Evolutionary conservation across 2,797 vertebrate genomes (phyloP), one percentile per base, ranked within the genome.

Genomic region (Hypotaenidia okinawae): DNA sequence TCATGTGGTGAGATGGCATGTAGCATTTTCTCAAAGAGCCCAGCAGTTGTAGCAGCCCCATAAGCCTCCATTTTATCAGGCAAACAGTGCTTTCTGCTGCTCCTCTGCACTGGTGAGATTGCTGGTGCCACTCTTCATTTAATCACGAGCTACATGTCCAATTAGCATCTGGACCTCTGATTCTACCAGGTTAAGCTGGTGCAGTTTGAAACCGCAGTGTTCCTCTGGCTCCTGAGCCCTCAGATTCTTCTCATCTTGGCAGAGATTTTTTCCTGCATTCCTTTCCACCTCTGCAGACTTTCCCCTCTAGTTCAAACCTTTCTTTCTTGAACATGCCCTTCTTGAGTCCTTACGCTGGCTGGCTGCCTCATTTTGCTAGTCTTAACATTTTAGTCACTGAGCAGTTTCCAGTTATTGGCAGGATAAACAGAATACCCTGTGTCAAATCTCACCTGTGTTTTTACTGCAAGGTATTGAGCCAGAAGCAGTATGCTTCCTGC

Each of bases 91-190:
- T 90, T 84, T 61, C 32, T 75, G 55, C 17, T 70, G 57, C 9
- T 84, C 2, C 43, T 89, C 77, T 52, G 68, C n/a, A 9, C 23
- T 30, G 47, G 15, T 78, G 73, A 74, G 63, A 45, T 81, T 41
- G 47, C 49, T 86, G 33, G 18, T 63, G n/a, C 19, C 33, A 16
- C 18, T 76, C 45, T 37, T 87, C 13, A 32, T 87, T 73, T 41
- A n/a, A 27, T 4, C 1, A 1, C 19, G 32, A 87, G 12, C 25
- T 52, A 11, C 7, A 2, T 9, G 37, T 28, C 9, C 16, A 11
- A 0, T 32, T 7, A 47, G 18, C 10, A 14, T 23, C 14, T 49
- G 39, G 8, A 64, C 14, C 19, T 43, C 58, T 66, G 52, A 6
- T 23, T 55, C 30, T 41, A 3, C 6, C 72, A 77, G 33, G 24